phyloP scores from a whole-genome alignment of 2,888 invertebrate genomes.

The Spatulosminthurus flaviceps region DNA sequence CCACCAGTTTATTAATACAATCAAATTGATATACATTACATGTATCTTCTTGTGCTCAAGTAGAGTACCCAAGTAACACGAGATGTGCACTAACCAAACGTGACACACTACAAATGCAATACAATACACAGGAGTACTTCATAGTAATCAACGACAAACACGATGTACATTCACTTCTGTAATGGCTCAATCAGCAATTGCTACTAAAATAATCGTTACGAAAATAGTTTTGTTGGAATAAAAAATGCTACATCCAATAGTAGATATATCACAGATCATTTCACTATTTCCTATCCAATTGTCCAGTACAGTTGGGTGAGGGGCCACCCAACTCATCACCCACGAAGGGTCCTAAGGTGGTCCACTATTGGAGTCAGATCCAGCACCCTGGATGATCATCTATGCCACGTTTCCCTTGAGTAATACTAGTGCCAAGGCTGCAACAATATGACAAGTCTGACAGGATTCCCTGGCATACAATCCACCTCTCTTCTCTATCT shows the following conservation, averaged over 20 bases:
- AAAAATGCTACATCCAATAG: no score
- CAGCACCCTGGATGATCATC: background rate
- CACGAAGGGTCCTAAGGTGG: conserved; percentile 47
- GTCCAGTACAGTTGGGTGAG: conserved; percentile 20
- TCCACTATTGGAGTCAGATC: conserved; percentile 21
- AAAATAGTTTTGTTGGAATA: no score
- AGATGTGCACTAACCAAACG: no score
- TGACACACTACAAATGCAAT: no score
- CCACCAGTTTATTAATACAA: no score
- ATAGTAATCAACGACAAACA: background rate
- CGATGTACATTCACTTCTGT: background rate
- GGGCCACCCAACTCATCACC: conserved; percentile 50
- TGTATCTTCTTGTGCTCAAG: no score
- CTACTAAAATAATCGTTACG: no score
- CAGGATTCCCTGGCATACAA: conserved; percentile 19
- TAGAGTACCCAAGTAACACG: no score
- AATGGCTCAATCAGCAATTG: background rate
- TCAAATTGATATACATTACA: no score
- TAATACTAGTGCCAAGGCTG: background rate
- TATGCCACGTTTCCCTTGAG: conserved; percentile 11
- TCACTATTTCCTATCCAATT: conserved; percentile 5
- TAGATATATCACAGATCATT: no score
- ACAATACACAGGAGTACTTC: no score
- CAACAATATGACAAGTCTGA: conserved; percentile 43
- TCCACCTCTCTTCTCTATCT: conserved; percentile 8